These are phyloP conservation scores for Stomorhina lunata DNA, from an alignment of 2,888 invertebrate genomes.

Conservation along the genomic window DNA sequence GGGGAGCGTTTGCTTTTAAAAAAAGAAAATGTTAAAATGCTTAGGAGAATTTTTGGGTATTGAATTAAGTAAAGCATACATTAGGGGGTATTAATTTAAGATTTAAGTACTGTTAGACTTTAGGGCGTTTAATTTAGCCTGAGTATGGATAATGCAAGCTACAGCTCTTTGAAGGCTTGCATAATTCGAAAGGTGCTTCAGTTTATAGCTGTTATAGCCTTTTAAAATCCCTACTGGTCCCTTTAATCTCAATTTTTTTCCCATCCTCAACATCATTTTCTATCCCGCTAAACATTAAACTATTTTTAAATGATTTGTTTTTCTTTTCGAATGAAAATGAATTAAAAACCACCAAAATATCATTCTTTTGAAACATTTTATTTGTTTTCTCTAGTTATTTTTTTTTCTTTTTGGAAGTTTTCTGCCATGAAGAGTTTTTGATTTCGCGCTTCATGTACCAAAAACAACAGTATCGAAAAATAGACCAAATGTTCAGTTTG, in stretches of 20 bases:
- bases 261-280: constrained; percentile 1
- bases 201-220: not conserved
- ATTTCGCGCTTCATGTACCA: constrained; percentile 63
- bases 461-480: constrained; percentile 46
- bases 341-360: constrained; percentile 37
- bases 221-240: constrained; percentile 13
- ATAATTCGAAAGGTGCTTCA: not conserved
- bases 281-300: constrained; percentile 48
- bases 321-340: not conserved
- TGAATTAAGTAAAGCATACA: too few relatives aligned
- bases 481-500: constrained; percentile 36
- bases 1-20: not conserved
- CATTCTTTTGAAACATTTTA: constrained; percentile 30
- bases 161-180: not conserved
- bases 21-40: not conserved
- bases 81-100: too few relatives aligned
- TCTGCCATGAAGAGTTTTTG: constrained; percentile 50
- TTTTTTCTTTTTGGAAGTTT: constrained; percentile 2
- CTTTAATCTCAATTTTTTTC: not conserved
- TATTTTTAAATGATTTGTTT: constrained; percentile 56
- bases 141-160: too few relatives aligned
- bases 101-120: too few relatives aligned
- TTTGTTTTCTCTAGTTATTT: constrained; percentile 15
- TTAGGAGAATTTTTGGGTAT: too few relatives aligned
- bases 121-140: too few relatives aligned